Conservation (phyloP, 2,113 vertebrate species). For the Actenoides hombroni region DNA sequence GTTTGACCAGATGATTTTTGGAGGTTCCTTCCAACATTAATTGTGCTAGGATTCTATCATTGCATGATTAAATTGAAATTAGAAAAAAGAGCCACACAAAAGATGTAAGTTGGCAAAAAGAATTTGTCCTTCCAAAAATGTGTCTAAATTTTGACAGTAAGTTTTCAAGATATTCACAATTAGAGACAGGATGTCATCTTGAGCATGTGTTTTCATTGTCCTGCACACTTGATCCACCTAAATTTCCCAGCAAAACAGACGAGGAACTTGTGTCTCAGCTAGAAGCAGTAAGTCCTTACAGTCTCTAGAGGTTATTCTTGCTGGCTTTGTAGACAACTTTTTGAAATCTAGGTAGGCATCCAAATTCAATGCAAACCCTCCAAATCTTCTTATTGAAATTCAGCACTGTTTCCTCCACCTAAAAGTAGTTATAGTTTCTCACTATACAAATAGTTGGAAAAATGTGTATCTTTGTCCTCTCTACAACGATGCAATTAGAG, state of each 20-base stretch:
- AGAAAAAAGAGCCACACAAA: background rate
- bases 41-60: background rate
- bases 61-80: background rate
- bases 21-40: background rate
- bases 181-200: accelerated
- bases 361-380: background rate
- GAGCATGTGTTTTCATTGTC: background rate
- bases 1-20: background rate
- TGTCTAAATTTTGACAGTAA: background rate
- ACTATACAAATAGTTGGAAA: background rate
- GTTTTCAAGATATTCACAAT: background rate
- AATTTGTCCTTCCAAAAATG: background rate
- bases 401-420: background rate
- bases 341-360: background rate
- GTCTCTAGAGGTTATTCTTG: background rate
- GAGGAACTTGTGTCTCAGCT: background rate
- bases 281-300: background rate
- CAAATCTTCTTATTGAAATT: background rate
- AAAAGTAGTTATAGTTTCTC: background rate
- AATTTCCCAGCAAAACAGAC: background rate
- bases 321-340: background rate
- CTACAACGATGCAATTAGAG: background rate
- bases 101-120: background rate
- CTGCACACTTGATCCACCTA: background rate
- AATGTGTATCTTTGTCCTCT: accelerated